A percentile compares a stretch with the other conserved stretches of the same genome.
Evolutionary conservation across 2,797 vertebrate species (phyloP).

Genomic region (Microctenopoma lineatum): DNA sequence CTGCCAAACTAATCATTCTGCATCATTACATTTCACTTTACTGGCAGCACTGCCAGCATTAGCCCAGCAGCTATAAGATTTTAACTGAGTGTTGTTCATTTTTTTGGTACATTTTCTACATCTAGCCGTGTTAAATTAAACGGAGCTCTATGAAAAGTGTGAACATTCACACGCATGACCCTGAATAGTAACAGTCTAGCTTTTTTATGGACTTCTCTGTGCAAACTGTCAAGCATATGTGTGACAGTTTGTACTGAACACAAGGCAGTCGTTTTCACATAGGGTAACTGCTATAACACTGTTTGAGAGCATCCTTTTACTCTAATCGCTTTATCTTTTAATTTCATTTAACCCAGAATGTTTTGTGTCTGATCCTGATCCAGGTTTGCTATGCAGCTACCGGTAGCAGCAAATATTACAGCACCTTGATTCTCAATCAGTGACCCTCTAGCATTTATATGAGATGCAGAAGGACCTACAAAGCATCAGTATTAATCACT

Average conservation of each 20-base stretch:
- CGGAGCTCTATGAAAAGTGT: neutral
- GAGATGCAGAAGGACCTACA: too few relatives aligned
- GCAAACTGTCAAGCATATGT: neutral
- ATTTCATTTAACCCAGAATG: too few relatives aligned
- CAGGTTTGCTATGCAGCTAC: too few relatives aligned
- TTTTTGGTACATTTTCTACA: conserved; percentile 25
- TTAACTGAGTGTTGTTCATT: conserved; percentile 31
- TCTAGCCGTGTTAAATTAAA: conserved; percentile 27
- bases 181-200: neutral
- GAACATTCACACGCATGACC: neutral
- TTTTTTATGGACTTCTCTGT: neutral
- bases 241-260: neutral
- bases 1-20: conserved; percentile 64
- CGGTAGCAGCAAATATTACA: too few relatives aligned
- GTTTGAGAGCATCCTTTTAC: too few relatives aligned
- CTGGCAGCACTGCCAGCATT: conserved; percentile 48
- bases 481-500: too few relatives aligned
- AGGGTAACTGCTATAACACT: too few relatives aligned
- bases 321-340: too few relatives aligned
- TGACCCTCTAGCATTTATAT: too few relatives aligned
- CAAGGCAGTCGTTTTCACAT: too few relatives aligned
- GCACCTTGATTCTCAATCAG: too few relatives aligned
- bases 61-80: conserved; percentile 27
- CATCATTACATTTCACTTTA: conserved; percentile 63
- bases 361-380: too few relatives aligned